Percentiles rank a stretch among this genome's conserved stretches.
Evolutionary conservation across 1,140 invertebrate species (phyloP).

Genomic region (Pseudomyrmex gracilis): DNA sequence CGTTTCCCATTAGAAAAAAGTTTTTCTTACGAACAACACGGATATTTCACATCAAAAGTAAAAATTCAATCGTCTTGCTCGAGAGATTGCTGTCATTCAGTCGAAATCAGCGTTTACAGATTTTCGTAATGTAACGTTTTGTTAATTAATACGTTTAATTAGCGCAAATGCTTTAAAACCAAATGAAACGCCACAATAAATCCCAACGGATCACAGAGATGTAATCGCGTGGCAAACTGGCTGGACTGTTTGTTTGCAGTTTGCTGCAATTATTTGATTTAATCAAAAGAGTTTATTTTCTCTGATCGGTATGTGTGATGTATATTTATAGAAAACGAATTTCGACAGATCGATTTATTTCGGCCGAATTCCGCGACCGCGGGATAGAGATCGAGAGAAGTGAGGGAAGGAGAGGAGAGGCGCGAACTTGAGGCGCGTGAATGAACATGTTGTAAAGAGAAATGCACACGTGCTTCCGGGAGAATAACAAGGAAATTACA

Average conservation of each 20-base stretch:
- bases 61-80: too few relatives aligned
- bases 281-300: slow-evolving; percentile 9
- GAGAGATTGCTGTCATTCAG: too few relatives aligned
- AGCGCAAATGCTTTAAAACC: neutral
- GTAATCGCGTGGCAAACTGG: neutral
- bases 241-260: neutral
- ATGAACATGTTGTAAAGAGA: neutral
- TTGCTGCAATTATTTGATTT: neutral
- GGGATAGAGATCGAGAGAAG: neutral
- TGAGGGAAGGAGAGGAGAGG: too few relatives aligned
- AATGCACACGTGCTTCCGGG: slow-evolving; percentile 1
- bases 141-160: neutral
- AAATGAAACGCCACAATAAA: neutral
- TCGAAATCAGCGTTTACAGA: too few relatives aligned
- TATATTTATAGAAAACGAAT: too few relatives aligned
- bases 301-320: too few relatives aligned
- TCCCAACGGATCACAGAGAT: neutral
- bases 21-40: too few relatives aligned
- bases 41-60: too few relatives aligned
- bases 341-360: neutral
- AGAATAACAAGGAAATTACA: slow-evolving; percentile 52
- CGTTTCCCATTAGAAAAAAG: too few relatives aligned
- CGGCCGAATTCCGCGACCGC: neutral
- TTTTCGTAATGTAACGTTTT: neutral
- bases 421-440: neutral